Percentiles rank a stretch among this genome's conserved stretches.
phyloP scores from a whole-genome alignment of 2,888 invertebrate genomes.

The Kryphioiulus occultus region DNA sequence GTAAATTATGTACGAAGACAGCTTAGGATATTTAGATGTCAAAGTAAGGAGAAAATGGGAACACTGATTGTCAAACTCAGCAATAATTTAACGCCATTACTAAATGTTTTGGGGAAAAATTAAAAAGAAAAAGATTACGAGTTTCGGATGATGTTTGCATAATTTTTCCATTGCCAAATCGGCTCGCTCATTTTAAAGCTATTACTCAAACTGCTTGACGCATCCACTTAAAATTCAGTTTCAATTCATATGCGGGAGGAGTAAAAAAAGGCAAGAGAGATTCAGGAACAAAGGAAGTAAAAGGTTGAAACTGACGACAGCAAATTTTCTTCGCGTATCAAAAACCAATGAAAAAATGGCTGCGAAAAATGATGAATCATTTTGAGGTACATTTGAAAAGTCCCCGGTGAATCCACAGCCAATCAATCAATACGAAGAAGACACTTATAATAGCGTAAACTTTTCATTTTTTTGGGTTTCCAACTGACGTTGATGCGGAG shows the following conservation, averaged over 20 bases:
- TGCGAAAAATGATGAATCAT: not conserved
- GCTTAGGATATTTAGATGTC: not conserved
- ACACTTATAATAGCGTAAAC: not conserved
- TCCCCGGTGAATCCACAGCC: not conserved
- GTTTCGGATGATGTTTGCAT: not conserved
- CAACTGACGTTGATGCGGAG: not conserved
- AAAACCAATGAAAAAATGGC: constrained; percentile 5
- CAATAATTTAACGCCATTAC: not conserved
- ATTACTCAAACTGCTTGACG: not conserved
- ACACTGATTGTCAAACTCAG: not conserved
- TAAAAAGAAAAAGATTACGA: not conserved
- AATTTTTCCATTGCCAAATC: not conserved
- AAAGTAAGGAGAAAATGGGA: not conserved
- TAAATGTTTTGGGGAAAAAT: not conserved
- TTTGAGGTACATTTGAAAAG: not conserved
- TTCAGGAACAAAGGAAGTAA: not conserved
- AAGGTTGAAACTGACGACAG: constrained; percentile 5
- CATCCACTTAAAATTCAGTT: not conserved
- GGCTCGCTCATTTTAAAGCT: not conserved
- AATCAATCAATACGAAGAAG: not conserved
- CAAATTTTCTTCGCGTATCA: not conserved
- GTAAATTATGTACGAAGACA: not conserved
- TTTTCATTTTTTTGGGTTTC: not conserved
- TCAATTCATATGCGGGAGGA: not conserved
- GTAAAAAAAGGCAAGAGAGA: not conserved